Evolutionary conservation across 2,888 invertebrate genomes (phyloP).

Genomic region (Scaptomyza parva): DNA sequence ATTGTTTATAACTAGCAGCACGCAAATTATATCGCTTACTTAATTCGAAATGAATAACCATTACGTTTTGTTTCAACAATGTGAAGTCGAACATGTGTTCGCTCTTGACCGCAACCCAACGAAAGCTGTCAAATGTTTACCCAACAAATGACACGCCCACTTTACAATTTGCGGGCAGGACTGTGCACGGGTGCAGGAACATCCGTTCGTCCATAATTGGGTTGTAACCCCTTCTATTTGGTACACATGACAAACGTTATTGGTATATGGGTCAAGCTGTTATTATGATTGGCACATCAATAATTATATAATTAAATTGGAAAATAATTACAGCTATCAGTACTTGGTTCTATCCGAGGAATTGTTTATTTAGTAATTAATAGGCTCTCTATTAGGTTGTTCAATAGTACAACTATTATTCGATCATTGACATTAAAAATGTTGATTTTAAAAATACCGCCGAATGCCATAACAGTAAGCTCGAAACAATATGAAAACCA

Average conservation of each 20-base stretch:
- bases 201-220: constrained; percentile 63
- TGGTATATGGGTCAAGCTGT: constrained; percentile 46
- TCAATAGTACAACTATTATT: constrained; percentile 9
- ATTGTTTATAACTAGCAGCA: constrained; percentile 20
- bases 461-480: constrained; percentile 24
- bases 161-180: constrained; percentile 52
- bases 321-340: constrained; percentile 77
- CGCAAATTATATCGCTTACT: constrained; percentile 63
- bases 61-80: constrained; percentile 44
- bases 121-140: constrained; percentile 79
- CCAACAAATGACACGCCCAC: constrained; percentile 80
- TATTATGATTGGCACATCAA: constrained; percentile 69
- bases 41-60: constrained; percentile 70
- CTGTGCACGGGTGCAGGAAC: constrained; percentile 24
- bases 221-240: constrained; percentile 64
- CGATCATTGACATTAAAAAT: neutral
- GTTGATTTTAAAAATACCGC: constrained; percentile 24
- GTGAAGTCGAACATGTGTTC: constrained; percentile 79
- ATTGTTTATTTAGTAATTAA: constrained; percentile 64
- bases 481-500: neutral
- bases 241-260: constrained; percentile 10
- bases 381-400: constrained; percentile 21
- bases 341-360: constrained; percentile 40
- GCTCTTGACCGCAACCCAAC: constrained; percentile 65
- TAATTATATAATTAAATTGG: constrained; percentile 78